phyloP scores from a whole-genome alignment of 2,888 invertebrate genomes.

The Colostygia pectinataria region DNA sequence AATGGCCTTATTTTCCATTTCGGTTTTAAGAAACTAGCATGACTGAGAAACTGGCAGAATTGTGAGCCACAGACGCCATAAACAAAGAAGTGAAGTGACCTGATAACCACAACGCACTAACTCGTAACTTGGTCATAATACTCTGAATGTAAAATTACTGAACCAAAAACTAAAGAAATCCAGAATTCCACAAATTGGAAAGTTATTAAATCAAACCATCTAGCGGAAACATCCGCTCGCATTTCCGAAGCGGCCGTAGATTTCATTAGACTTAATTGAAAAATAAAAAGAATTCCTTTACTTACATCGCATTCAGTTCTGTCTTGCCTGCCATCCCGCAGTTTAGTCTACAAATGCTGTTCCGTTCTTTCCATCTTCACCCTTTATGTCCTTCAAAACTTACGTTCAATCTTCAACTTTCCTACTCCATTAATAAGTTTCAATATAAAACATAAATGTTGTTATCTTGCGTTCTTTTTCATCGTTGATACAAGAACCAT shows the following conservation, averaged over 20 bases:
- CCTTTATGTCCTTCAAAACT: slow-evolving; percentile 22
- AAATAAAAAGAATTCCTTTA: slow-evolving; percentile 70
- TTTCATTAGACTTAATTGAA: slow-evolving; percentile 72
- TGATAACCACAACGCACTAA: too few species aligned
- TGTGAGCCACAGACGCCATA: too few species aligned
- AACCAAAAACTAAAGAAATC: slow-evolving; percentile 14
- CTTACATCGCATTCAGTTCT: slow-evolving; percentile 63
- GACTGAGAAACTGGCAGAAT: too few species aligned
- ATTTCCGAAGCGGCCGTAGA: slow-evolving; percentile 43
- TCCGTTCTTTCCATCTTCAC: slow-evolving; percentile 32
- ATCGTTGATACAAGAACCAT: slow-evolving; percentile 32
- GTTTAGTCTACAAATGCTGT: slow-evolving; percentile 68
- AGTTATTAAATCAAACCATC: slow-evolving; percentile 32
- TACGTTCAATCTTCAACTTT: slow-evolving; percentile 31
- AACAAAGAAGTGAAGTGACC: too few species aligned
- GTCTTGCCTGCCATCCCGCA: slow-evolving; percentile 62
- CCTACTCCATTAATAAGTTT: slow-evolving; percentile 26
- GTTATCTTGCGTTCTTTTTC: slow-evolving; percentile 45
- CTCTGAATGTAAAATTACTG: slow-evolving; percentile 1
- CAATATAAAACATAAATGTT: slow-evolving; percentile 28
- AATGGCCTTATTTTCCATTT: too few species aligned
- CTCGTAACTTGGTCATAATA: neutral
- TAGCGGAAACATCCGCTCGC: slow-evolving; percentile 38
- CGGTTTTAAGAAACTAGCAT: too few species aligned
- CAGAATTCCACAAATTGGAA: slow-evolving; percentile 15